Base-by-base conservation (phyloP, 1,140 invertebrate species). In the Chymomyza costata region DNA sequence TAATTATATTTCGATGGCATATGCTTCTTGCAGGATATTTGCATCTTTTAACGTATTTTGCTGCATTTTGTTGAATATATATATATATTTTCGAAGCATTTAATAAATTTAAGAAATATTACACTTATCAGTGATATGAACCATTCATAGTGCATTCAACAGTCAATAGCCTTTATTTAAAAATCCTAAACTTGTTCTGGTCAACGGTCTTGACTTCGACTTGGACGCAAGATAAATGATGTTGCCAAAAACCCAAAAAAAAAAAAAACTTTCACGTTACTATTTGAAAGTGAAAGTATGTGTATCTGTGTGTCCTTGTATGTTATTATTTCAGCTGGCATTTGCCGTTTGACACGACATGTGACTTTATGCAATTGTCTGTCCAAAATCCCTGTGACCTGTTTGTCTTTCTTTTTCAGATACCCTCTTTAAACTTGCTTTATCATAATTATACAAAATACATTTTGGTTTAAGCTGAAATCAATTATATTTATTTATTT, bases 401-500 rank as follows among this genome's bases (percentile, higher is more conserved):
- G n/a, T n/a, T n/a, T n/a, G n/a, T n/a, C n/a, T n/a, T 21, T 40
- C 45, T 52, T 60, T 37, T 35, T 44, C 16, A 14, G 8, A 39
- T 7, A 5, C n/a, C 5, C 31, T 16, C 7, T 44, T 5, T 11
- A 10, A 34, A 34, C 50, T 43, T 55, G 35, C 48, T 30, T 35
- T 46, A 55, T 69, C 68, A 78, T 80, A 64, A 78, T 76, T 63
- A 57, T 57, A n/a, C n/a, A n/a, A n/a, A n/a, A n/a, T n/a, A n/a
- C n/a, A n/a, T n/a, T n/a, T n/a, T n/a, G n/a, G n/a, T n/a, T 35
- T 63, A 46, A 30, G 21, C 30, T 19, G 13, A 51, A 76, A 62
- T n/a, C n/a, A n/a, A n/a, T n/a, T n/a, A 69, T 69, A 56, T 54
- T 57, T 66, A 78, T 66, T 78, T 76, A 78, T 78, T 63, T 76